Evolutionary conservation across 2,888 invertebrate species (phyloP).

Genomic region (Drosophila cyrtoloma): DNA sequence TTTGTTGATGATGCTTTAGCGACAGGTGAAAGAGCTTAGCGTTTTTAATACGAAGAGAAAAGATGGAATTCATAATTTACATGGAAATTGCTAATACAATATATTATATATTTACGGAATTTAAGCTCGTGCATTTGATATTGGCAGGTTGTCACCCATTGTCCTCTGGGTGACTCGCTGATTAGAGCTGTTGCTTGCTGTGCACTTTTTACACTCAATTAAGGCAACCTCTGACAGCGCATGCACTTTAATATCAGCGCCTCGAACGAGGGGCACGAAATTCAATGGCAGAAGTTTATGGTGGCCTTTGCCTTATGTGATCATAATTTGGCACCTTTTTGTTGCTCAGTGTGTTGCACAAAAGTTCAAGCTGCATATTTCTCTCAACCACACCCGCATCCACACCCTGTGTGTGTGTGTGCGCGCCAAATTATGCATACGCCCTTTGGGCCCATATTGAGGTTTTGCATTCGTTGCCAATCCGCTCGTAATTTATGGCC

Average conservation of each 20-base stretch:
- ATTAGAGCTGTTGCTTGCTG: conserved; percentile 19
- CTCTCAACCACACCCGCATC: neutral
- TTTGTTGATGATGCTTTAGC: neutral
- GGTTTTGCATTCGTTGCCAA: conserved; percentile 25
- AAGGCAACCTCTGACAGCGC: conserved; percentile 19
- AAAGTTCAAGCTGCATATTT: conserved; percentile 54
- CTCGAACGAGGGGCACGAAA: conserved; percentile 33
- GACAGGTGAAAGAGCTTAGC: too few relatives aligned
- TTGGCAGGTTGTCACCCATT: conserved; percentile 21
- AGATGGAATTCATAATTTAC: neutral
- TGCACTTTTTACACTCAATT: conserved; percentile 51
- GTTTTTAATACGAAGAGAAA: neutral
- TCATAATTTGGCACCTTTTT: conserved; percentile 26
- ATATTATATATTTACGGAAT: neutral
- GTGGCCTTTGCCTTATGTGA: conserved; percentile 32
- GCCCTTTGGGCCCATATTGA: conserved; percentile 47
- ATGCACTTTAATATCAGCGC: conserved; percentile 11
- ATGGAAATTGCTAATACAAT: neutral
- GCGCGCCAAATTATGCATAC: conserved; percentile 64
- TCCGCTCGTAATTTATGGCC: conserved; percentile 67
- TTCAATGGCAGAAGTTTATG: conserved; percentile 47
- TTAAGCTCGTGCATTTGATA: neutral
- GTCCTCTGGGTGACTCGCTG: conserved; percentile 8
- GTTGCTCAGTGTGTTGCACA: conserved; percentile 26
- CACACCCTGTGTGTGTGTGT: neutral